Base-by-base conservation (phyloP, 2,888 invertebrate genomes). In the Drosophila mulleri region DNA sequence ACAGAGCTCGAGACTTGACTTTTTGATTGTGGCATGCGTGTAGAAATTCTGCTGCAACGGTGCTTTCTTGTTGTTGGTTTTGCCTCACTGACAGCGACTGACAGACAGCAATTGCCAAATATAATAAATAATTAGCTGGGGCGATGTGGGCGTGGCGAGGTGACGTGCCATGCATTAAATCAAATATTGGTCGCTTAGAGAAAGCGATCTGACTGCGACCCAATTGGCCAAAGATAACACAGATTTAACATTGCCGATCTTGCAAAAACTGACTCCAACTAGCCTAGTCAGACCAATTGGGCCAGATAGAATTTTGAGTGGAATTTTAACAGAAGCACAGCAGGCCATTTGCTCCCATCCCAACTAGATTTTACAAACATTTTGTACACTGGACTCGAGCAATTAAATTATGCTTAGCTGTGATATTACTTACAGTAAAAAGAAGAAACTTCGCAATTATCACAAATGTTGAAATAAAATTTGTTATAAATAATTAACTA, bases 101-200 rank as follows among this genome's bases (percentile, higher is more conserved):
- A 91, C 90, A 91, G 88, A 89, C 91, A 90, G 82, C 89, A 90
- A 90, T 90, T 90, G 89, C 91, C 87, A 89, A 90, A 90, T 91
- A 91, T 90, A 90, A 90, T 91, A 90, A 90, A 90, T 90, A 90
- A 90, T 90, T 90, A 90, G 91, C 88, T 66, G 57, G 75, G 56
- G 69, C 72, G 63, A 57, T 11, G 53, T 60, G 72, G 91, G 91
- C 90, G 91, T 84, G 87, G 78, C 53, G 63, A 68, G 67, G 61
- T 91, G 91, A 91, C 91, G 86, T 91, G 89, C 74, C 82, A 54
- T 80, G 88, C 86, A 82, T 84, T 91, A 90, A 91, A 91, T 88
- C 88, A 91, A 91, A 91, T 83, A 84, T 90, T 79, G 82, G 72
- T 77, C 75, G 78, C 73, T 50, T 88, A 83, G 87, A 78, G 87